Evolutionary conservation across 2,888 invertebrate genomes (phyloP), one percentile per base, ranked within the genome.

Genomic region (Aromia moschata): DNA sequence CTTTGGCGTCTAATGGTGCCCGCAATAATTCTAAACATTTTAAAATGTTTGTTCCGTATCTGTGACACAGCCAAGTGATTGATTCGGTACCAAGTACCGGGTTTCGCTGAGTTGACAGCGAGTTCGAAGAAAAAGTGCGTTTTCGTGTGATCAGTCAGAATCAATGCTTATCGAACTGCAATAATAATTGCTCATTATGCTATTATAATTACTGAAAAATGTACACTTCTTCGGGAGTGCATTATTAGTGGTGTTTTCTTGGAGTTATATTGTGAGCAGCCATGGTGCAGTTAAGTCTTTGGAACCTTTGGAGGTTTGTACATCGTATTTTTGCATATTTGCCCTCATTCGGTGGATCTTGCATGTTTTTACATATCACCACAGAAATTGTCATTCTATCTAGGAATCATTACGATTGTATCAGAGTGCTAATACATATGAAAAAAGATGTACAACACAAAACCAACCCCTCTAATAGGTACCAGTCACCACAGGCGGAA

Each of bases 221-320:
- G n/a, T n/a, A n/a, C n/a, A n/a, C 25, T 5, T 25, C 3, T 5
- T 25, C 25, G 25, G 7, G 25, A 25, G 25, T 25, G 25, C 25
- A 5, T 38, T 38, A 16, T 38, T 38, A 38, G 38, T 41, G 4
- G 20, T 18, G 43, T 20, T 43, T 43, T 43, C 20, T 5, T 25
- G 7, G 2, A 25, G 12, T 20, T 43, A 3, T 33, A 10, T n/a
- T 33, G 7, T n/a, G n/a, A n/a, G 7, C 11, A 25, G 18, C 4
- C 25, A 65, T 65, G 65, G 70, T 72, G 62, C 71, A 72, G 58
- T 58, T 72, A 46, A 68, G 62, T 38, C 47, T 72, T 38, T 67
- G 67, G 66, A 63, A 64, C 63, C 64, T 72, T 18, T 70, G 67
- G 69, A 70, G 72, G 72, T 72, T 52, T 30, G 65, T 57, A 41